Evolutionary conservation across 2,113 vertebrate genomes (phyloP).

Genomic region (Perca fluviatilis): DNA sequence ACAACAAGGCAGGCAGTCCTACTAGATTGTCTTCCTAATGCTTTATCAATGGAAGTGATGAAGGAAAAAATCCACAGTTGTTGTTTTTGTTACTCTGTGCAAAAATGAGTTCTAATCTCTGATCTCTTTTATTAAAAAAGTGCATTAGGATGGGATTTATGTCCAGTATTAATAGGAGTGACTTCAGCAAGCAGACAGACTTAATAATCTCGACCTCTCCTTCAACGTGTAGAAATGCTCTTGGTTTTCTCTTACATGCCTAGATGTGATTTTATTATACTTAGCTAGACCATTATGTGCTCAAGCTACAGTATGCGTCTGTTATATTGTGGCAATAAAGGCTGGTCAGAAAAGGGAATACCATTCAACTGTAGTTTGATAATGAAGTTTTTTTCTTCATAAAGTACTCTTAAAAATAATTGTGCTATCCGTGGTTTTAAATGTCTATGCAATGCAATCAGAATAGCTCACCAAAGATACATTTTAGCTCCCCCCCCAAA

Average conservation of each 20-base stretch:
- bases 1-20: too few species aligned
- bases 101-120: neutral
- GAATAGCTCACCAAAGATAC: neutral
- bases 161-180: neutral
- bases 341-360: neutral
- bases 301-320: neutral
- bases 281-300: neutral
- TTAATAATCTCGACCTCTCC: too few species aligned
- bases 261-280: neutral
- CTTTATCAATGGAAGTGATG: too few species aligned
- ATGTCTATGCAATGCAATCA: neutral
- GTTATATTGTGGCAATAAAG: neutral
- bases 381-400: neutral
- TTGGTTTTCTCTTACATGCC: neutral
- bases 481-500: too few species aligned
- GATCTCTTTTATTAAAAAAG: neutral
- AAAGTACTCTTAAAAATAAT: neutral
- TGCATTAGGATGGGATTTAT: neutral
- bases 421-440: neutral
- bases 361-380: neutral
- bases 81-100: too few species aligned
- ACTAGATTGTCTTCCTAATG: neutral
- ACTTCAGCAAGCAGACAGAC: neutral
- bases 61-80: too few species aligned
- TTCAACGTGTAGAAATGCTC: neutral